Base-by-base conservation (phyloP, 2,797 vertebrate species). In the Helarctos malayanus region DNA sequence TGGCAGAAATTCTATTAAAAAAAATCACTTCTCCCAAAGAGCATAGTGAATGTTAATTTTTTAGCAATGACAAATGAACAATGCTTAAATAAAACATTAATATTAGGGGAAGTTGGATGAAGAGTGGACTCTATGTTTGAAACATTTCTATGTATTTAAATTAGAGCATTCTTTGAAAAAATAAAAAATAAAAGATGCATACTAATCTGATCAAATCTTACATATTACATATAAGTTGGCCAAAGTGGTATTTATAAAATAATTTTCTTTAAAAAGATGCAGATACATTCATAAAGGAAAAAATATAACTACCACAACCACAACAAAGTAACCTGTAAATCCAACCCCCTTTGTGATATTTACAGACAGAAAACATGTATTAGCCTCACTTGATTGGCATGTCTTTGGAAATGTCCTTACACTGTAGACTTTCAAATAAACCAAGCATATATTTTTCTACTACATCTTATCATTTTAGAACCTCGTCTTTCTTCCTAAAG, bases 361-460 rank as follows among this genome's bases (percentile, higher is more conserved):
- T 88, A 85, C 25, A 81, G 38, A 81, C 14, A 79, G 76, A 92
- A 95, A 91, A 14, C 63, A 87, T 47, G n/a, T 49, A 45, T 93
- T 83, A 56, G 69, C 76, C 10, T 79, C 4, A 32, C 76, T 91
- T 89, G 63, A 76, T 80, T 87, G 93, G 3, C 4, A 76, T 59
- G 15, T 96, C 71, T 94, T 94, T 93, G 87, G 38, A 95, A 97
- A 89, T 49, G 52, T 54, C 29, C 73, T 95, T 71, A 45, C 15
- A 75, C 41, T 89, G 41, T 32, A 85, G 38, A 76, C 57, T 91
- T 97, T 78, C 38, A 73, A 78, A 88, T 73, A 94, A 93, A 38
- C 47, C 82, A 85, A 80, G 19, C 35, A 69, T 32, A 35, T 57
- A 35, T 4, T 52, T 97, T 52, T 32, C 38, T 32, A 86, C 56